Base-by-base conservation (phyloP, 2,797 vertebrate genomes). In the Dendrocincla tyrannina region DNA sequence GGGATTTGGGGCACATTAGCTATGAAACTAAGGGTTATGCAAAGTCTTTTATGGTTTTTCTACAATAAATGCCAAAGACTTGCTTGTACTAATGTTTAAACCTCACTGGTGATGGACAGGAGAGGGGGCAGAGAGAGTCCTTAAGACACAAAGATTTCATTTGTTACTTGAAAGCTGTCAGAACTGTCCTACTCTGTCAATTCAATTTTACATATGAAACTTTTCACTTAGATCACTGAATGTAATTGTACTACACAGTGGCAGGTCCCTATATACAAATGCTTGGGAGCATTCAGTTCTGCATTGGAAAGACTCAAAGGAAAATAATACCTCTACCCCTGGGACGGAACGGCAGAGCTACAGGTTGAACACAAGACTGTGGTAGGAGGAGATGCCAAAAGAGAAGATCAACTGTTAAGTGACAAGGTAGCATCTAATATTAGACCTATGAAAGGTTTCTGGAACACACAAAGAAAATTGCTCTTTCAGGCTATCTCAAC, bases 201-300 rank as follows among this genome's bases (percentile, higher is more conserved):
- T 86, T 88, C 55, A 27, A 22, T 88, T 93, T 83, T 83, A 69
- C 63, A 47, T 69, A 59, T 62, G 55, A 84, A 89, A 93, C 6
- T 59, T 94, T 92, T 84, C 50, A 78, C 35, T 85, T 50, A 62
- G n/a, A 72, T 92, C 55, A 73, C 62, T 78, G 76, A 84, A 88
- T 56, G 58, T 47, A 73, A 78, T 86, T 81, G 81, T 84, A 62
- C 33, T 20, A 80, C 83, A 89, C 64, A 92, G 78, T 58, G 33
- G 80, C 76, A 75, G 66, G 20, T 93, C 64, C 47, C 50, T 75
- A 24, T 72, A 85, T 35, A 85, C 16, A 72, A 88, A 78, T 88
- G 39, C 66, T 78, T 91, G 39, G 79, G 76, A 91, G 63, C 46
- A 77, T 55, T 92, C 62, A 81, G n/a, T 58, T 91, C 25, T 78